phyloP scores from a whole-genome alignment of 2,113 vertebrate species.

The Ptilonorhynchus violaceus region DNA sequence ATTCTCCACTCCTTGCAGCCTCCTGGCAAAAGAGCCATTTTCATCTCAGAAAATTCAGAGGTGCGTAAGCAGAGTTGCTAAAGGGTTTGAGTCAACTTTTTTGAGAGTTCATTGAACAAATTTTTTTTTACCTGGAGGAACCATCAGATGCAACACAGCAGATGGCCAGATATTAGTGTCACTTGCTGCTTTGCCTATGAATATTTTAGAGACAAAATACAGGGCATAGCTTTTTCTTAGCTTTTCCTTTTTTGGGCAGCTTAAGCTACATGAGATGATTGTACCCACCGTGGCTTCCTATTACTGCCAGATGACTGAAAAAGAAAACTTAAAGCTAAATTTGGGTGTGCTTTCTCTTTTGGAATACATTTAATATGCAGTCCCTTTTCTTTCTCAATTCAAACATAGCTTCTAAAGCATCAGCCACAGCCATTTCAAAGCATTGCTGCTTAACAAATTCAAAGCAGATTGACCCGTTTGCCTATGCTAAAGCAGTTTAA shows the following conservation, averaged over 20 bases:
- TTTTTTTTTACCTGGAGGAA: neutral
- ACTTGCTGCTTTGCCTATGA: neutral
- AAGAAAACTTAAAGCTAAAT: conserved; percentile 44
- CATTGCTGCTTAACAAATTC: conserved; percentile 2
- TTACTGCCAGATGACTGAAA: conserved; percentile 33
- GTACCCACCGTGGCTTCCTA: neutral
- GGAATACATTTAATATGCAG: neutral
- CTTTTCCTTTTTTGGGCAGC: neutral
- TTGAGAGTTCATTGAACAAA: neutral
- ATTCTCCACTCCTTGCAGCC: neutral
- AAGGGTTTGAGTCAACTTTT: neutral
- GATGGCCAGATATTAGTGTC: neutral
- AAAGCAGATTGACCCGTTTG: conserved; percentile 1
- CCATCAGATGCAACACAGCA: neutral
- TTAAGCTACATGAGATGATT: neutral
- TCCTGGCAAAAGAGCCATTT: neutral
- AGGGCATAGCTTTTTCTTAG: neutral
- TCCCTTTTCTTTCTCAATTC: conserved; percentile 22
- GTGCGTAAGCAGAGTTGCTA: neutral
- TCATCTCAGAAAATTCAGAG: neutral
- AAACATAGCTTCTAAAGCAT: neutral
- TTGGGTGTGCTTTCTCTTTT: neutral
- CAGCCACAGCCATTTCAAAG: neutral
- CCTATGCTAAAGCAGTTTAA: neutral
- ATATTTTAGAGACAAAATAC: neutral